Conservation (phyloP, 2,113 vertebrate genomes). For the Morone chrysops region DNA sequence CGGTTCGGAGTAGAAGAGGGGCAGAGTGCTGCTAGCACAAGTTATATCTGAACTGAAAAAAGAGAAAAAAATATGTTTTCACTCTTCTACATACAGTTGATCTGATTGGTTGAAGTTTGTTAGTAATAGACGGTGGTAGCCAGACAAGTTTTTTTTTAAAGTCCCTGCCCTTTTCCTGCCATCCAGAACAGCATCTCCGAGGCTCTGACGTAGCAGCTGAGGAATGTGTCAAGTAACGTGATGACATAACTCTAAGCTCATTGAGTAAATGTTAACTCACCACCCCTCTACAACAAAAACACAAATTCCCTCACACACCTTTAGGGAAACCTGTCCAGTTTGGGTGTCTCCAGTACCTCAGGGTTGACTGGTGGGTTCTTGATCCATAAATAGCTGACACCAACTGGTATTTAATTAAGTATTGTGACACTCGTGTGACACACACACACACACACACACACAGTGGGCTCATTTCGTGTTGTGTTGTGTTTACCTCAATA, state of each 20-base stretch:
- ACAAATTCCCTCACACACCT: constrained; percentile 6
- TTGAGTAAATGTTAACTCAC: neutral
- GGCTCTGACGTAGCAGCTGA: neutral
- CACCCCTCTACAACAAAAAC: neutral
- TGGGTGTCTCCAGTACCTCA: neutral
- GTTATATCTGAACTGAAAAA: no score
- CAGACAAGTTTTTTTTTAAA: no score
- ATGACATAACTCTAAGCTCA: neutral
- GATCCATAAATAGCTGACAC: constrained; percentile 11
- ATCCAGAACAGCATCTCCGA: neutral
- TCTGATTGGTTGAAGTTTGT: no score
- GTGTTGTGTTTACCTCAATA: constrained; percentile 79
- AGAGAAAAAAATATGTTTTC: no score
- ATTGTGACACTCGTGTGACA: constrained; percentile 9
- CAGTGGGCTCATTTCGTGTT: neutral
- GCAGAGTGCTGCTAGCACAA: no score
- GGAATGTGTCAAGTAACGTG: neutral
- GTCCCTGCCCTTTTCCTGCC: no score
- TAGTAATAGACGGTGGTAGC: no score
- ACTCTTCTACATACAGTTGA: no score
- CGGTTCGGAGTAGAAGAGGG: no score
- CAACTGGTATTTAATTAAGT: rapidly evolving
- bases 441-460: neutral
- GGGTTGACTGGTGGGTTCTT: neutral
- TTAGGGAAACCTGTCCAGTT: constrained; percentile 12